Evolutionary conservation across 2,888 invertebrate genomes (phyloP).

Genomic region (Melitaea athalia): DNA sequence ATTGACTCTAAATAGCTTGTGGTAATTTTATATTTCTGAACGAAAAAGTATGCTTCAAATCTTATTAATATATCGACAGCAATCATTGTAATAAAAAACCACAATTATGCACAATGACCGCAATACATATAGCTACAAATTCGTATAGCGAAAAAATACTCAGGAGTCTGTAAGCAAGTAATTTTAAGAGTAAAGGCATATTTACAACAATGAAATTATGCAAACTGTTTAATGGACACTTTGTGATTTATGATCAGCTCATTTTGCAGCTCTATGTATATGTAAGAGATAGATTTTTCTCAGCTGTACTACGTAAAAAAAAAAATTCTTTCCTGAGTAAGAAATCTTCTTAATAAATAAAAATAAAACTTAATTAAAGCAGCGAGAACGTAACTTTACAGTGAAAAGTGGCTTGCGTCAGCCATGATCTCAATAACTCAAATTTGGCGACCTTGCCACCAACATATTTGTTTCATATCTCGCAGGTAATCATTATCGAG

Average conservation of each 20-base stretch:
- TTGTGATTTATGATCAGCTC: too few relatives aligned
- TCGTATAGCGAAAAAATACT: constrained; percentile 70
- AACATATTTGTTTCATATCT: constrained; percentile 55
- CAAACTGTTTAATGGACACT: too few relatives aligned
- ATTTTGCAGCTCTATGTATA: too few relatives aligned
- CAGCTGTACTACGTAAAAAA: too few relatives aligned
- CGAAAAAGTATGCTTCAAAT: too few relatives aligned
- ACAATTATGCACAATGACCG: constrained; percentile 1
- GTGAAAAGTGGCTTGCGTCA: constrained; percentile 51
- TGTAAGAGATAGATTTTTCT: too few relatives aligned
- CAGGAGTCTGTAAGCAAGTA: constrained; percentile 35
- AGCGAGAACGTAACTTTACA: constrained; percentile 25
- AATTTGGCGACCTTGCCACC: constrained; percentile 70
- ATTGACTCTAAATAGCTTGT: too few relatives aligned
- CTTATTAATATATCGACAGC: neutral
- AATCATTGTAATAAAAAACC: neutral
- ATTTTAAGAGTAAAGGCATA: constrained; percentile 37
- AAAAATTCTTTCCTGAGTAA: too few relatives aligned
- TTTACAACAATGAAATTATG: too few relatives aligned
- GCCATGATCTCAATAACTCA: constrained; percentile 75
- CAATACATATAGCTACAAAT: constrained; percentile 23
- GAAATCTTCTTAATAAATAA: too few relatives aligned
- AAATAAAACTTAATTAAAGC: neutral
- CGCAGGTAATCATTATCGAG: constrained; percentile 35
- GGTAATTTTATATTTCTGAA: too few relatives aligned